Evolutionary conservation across 2,113 vertebrate genomes (phyloP), one percentile per base, ranked within the genome.

Genomic region (Hippocampus guttulatus): DNA sequence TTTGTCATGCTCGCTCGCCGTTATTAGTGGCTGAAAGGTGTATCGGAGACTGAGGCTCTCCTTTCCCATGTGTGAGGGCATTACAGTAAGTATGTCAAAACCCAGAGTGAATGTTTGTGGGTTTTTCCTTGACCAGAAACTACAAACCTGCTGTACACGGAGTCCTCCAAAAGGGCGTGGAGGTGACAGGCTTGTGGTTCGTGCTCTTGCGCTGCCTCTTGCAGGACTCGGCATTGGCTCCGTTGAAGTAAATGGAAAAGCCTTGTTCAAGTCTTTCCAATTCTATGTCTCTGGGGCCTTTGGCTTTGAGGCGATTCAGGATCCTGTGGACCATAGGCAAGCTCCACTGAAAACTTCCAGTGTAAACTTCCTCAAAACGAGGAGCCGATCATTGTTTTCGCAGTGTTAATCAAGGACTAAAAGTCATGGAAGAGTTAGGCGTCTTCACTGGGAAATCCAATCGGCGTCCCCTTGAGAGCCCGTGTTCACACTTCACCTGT

Each of bases 241-340:
- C 97, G 5, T 98, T 98, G 75, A 98, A 84, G n/a, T 98, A 98
- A 62, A 96, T 90, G 7, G 93, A 95, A 90, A 99, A 99, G 5
- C 96, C 96, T 74, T 95, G 93, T 54, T 99, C 96, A 57, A 98
- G 62, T 67, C 90, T 88, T 80, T 98, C 94, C 86, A 98, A 81
- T 64, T 92, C 92, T 55, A 93, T 76, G 65, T 96, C 92, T 71
- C 83, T 20, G 0, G 93, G 89, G 72, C 93, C 91, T 86, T 97
- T 99, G 76, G 78, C 83, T 82, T 84, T 93, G 57, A 95, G 87
- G 58, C 85, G 89, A 40, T 91, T 93, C 75, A 95, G 76, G 45
- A 94, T 87, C 85, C 97, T 99, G 74, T 3, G 80, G 82, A 62
- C 33, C 2, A 52, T 70, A 71, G n/a, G 61, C 60, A 38, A 38